Conservation (phyloP, 2,797 vertebrate species). For the Acrossocheilus wenchowensis region DNA sequence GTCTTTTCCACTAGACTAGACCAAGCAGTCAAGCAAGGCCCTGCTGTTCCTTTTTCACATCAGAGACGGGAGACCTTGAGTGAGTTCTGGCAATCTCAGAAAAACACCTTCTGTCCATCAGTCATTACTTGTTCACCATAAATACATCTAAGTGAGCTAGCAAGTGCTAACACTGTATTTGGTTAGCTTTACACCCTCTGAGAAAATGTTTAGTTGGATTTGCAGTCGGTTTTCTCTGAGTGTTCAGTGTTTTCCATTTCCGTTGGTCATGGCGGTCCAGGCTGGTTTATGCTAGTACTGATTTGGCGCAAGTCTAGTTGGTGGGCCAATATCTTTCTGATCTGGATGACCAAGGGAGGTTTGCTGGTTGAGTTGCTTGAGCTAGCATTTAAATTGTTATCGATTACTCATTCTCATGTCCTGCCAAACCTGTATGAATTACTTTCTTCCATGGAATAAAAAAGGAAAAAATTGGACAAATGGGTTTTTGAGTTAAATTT, state of each 20-base stretch:
- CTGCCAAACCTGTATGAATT: not conserved
- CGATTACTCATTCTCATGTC: not conserved
- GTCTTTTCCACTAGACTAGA: constrained; percentile 35
- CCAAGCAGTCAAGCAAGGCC: constrained; percentile 24
- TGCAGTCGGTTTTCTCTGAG: not conserved
- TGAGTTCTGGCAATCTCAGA: not conserved
- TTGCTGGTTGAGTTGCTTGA: not conserved
- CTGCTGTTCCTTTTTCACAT: constrained; percentile 35
- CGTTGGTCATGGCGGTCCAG: not conserved
- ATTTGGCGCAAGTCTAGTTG: not conserved
- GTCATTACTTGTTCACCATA: not conserved
- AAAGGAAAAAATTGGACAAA: too few relatives aligned
- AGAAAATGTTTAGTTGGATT: not conserved
- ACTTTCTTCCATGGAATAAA: not conserved
- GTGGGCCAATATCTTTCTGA: not conserved
- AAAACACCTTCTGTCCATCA: not conserved
- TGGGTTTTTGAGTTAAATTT: too few relatives aligned
- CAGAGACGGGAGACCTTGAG: not conserved
- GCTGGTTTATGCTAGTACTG: not conserved
- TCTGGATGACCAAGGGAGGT: not conserved
- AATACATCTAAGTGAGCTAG: not conserved
- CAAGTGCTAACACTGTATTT: not conserved
- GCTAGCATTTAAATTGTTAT: not conserved
- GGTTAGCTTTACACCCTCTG: not conserved
- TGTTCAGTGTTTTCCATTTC: not conserved